Evolutionary conservation across 2,888 invertebrate species (phyloP).

Genomic region (Dioctria rufipes): DNA sequence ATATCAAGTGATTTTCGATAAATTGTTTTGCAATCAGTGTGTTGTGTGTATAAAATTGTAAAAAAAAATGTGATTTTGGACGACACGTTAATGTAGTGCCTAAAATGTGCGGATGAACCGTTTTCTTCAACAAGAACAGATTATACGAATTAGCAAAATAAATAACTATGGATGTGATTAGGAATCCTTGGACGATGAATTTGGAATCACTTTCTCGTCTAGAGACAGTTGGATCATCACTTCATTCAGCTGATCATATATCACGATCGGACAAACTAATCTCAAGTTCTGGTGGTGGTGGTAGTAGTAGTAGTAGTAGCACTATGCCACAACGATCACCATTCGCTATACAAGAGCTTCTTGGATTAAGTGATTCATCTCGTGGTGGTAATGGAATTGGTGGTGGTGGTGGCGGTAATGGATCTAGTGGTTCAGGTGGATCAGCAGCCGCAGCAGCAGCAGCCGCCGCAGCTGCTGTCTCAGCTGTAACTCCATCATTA

Average conservation of each 20-base stretch:
- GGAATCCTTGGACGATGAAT: constrained; percentile 57
- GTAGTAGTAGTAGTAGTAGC: not conserved
- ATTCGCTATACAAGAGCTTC: constrained; percentile 71
- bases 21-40: constrained; percentile 3
- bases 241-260: constrained; percentile 28
- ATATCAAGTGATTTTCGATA: constrained; percentile 3
- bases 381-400: constrained; percentile 3
- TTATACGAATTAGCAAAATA: constrained; percentile 7
- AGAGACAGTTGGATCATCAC: constrained; percentile 52
- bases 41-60: not conserved
- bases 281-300: not conserved
- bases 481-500: constrained; percentile 57
- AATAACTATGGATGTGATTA: not conserved
- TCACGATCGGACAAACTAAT: constrained; percentile 23
- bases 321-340: constrained; percentile 71
- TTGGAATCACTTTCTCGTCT: constrained; percentile 60
- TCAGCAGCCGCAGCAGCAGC: constrained; percentile 57
- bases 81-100: not conserved
- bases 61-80: not conserved
- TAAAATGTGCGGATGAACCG: constrained; percentile 8
- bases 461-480: constrained; percentile 63
- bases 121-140: too few relatives aligned
- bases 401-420: too few relatives aligned
- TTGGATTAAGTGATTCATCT: constrained; percentile 66
- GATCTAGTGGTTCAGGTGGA: constrained; percentile 6